Conservation (phyloP, 2,113 vertebrate genomes). For the Hassar affinis region DNA sequence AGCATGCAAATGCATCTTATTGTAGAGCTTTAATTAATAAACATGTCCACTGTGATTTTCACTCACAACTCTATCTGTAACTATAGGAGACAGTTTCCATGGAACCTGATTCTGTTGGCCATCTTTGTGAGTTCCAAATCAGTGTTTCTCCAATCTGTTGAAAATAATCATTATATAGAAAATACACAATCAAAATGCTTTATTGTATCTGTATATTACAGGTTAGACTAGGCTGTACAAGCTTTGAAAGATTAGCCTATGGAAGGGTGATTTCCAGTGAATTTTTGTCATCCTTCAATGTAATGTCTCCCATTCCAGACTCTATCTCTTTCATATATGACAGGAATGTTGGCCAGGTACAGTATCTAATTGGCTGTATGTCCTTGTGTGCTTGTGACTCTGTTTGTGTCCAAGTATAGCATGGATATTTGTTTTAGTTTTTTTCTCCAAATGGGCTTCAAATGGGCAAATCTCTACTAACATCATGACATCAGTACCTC, state of each 20-base stretch:
- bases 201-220: background rate
- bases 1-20: background rate
- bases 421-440: background rate
- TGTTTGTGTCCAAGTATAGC: slow-evolving; percentile 19
- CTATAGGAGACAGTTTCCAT: slow-evolving; percentile 86
- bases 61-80: background rate
- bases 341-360: slow-evolving; percentile 90
- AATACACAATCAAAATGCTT: background rate
- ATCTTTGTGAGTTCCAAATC: slow-evolving; percentile 83
- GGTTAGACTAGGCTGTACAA: background rate
- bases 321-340: slow-evolving; percentile 91
- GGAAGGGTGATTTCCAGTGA: background rate
- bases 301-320: slow-evolving; percentile 74
- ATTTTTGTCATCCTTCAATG: background rate
- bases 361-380: background rate
- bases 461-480: background rate
- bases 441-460: background rate
- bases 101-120: slow-evolving; percentile 88
- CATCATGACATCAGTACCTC: background rate
- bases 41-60: background rate
- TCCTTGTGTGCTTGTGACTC: background rate
- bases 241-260: background rate
- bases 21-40: background rate
- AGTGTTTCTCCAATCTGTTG: background rate
- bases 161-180: background rate